These are phyloP conservation scores for Nylanderia fulva DNA, from an alignment of 1,140 invertebrate species.

Conservation along the genomic window DNA sequence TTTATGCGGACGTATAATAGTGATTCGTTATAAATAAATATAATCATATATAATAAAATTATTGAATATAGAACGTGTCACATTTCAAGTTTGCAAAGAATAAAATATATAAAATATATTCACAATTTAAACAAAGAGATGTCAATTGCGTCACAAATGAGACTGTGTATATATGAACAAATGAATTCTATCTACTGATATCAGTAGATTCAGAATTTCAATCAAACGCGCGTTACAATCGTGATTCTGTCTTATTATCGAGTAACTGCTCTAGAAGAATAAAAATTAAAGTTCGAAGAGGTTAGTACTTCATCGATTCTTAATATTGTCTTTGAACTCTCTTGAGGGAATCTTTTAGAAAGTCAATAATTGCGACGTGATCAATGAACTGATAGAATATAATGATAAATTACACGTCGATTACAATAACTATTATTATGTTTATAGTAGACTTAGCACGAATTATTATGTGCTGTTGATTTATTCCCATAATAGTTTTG, in stretches of 20 bases:
- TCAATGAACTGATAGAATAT: slow-evolving; percentile 37
- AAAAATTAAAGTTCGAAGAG: slow-evolving; percentile 58
- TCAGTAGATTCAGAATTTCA: slow-evolving; percentile 25
- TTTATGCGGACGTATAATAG: not conserved
- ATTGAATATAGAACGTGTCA: not conserved
- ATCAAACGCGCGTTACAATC: slow-evolving; percentile 2
- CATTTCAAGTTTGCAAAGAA: not conserved
- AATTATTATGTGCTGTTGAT: not conserved
- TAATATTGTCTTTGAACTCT: slow-evolving; percentile 60
- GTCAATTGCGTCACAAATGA: not conserved
- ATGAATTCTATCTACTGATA: not conserved
- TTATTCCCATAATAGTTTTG: not conserved
- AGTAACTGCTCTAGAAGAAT: slow-evolving; percentile 8
- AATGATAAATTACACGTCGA: not conserved
- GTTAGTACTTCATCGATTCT: slow-evolving; percentile 63
- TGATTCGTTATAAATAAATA: not conserved
- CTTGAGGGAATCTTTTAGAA: slow-evolving; percentile 8
- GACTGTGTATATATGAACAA: not conserved
- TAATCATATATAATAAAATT: not conserved
- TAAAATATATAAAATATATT: not conserved
- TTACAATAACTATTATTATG: not conserved
- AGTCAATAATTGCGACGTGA: slow-evolving; percentile 40
- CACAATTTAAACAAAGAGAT: not conserved
- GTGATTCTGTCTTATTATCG: slow-evolving; percentile 41
- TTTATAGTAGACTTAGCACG: not conserved